Evolutionary conservation across 2,113 vertebrate species (phyloP).

Genomic region (Falco punctatus): DNA sequence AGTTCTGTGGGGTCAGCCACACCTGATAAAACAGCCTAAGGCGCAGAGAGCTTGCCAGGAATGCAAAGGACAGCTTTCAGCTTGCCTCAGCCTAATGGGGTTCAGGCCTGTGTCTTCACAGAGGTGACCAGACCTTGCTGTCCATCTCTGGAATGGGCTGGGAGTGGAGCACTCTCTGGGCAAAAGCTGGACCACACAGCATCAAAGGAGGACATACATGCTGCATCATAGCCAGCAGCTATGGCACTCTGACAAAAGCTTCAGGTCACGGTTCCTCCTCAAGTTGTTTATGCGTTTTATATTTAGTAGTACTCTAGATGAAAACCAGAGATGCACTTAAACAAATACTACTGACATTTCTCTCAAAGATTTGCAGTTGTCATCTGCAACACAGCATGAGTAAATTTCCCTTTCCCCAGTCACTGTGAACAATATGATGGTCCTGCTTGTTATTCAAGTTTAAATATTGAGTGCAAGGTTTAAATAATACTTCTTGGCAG

Average conservation of each 20-base stretch:
- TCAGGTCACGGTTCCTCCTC: background rate
- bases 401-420: background rate
- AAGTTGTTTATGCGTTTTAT: background rate
- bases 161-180: accelerated
- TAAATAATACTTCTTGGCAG: background rate
- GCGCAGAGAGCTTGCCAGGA: background rate
- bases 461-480: background rate
- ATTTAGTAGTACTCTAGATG: background rate
- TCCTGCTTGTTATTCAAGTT: background rate
- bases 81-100: background rate
- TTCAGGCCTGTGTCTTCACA: background rate
- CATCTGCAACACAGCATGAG: background rate
- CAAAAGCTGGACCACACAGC: background rate
- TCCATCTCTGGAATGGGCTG: background rate
- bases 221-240: background rate
- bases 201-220: background rate
- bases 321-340: background rate
- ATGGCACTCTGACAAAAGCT: background rate
- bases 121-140: background rate
- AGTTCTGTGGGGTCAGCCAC: background rate
- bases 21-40: background rate
- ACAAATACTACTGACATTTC: background rate
- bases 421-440: background rate
- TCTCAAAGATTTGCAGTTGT: background rate
- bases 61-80: background rate